Conservation (phyloP, 2,113 vertebrate species). For the Stigmatopora nigra region DNA sequence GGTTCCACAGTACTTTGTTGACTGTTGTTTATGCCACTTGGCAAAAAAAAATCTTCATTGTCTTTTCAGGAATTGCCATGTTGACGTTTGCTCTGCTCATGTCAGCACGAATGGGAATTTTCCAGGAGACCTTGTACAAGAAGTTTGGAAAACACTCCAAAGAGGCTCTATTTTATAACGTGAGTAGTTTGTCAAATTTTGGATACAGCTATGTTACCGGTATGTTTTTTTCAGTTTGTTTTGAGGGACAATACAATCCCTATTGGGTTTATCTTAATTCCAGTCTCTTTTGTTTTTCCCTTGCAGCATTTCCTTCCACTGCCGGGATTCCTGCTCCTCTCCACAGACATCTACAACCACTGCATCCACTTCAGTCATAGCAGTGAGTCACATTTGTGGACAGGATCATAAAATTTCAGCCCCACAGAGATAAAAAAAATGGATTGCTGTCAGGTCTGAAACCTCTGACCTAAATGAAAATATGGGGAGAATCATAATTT, state of each 20-base stretch:
- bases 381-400: constrained; percentile 68
- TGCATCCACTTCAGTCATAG: constrained; percentile 81
- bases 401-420: too few species aligned
- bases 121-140: constrained; percentile 90
- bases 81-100: constrained; percentile 91
- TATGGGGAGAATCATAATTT: too few species aligned
- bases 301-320: constrained; percentile 86
- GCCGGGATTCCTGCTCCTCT: constrained; percentile 90
- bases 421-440: too few species aligned
- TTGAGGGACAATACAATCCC: background rate
- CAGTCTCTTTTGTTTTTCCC: background rate
- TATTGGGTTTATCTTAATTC: background rate
- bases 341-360: constrained; percentile 85
- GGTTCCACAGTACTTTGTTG: too few species aligned
- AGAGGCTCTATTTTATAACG: constrained; percentile 94
- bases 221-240: background rate
- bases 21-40: too few species aligned
- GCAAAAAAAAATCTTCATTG: too few species aligned
- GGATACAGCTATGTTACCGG: background rate
- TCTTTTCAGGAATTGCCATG: constrained; percentile 79
- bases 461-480: too few species aligned
- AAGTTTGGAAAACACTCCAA: constrained; percentile 92
- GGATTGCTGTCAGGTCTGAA: too few species aligned
- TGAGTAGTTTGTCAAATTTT: constrained; percentile 57
- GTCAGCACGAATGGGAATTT: constrained; percentile 97